phyloP scores from a whole-genome alignment of 2,888 invertebrate species.

The Julus scanicus region DNA sequence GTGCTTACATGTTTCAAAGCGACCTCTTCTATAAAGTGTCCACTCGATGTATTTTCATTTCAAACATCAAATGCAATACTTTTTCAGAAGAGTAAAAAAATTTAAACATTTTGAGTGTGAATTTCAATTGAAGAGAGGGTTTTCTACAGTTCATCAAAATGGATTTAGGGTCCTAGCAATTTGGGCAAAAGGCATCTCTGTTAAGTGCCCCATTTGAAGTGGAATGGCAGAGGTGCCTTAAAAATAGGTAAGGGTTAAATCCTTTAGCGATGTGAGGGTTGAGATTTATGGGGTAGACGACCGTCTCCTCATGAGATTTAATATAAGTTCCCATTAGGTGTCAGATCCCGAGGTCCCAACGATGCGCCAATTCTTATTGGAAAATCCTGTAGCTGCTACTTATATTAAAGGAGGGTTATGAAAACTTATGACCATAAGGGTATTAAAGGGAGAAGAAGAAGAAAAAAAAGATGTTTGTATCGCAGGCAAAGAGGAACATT shows the following conservation, averaged over 20 bases:
- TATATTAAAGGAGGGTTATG: slow-evolving; percentile 49
- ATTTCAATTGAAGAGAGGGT: slow-evolving; percentile 15
- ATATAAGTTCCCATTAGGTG: slow-evolving; percentile 52
- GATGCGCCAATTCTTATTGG: slow-evolving; percentile 44
- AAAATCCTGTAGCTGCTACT: slow-evolving; percentile 45
- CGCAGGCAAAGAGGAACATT: not conserved
- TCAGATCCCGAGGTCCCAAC: slow-evolving; percentile 45
- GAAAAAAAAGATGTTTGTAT: slow-evolving; percentile 23
- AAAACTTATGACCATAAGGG: slow-evolving; percentile 52
- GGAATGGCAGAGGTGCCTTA: slow-evolving; percentile 34
- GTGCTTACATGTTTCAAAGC: too few species aligned
- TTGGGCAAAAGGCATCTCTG: not conserved
- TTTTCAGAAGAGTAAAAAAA: not conserved
- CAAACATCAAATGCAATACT: too few species aligned
- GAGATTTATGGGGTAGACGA: slow-evolving; percentile 37
- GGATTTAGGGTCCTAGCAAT: slow-evolving; percentile 31
- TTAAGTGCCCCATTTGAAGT: not conserved
- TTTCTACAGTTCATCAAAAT: slow-evolving; percentile 3
- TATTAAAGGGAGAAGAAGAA: slow-evolving; percentile 24
- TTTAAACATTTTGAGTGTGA: not conserved
- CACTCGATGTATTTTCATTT: too few species aligned
- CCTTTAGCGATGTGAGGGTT: not conserved
- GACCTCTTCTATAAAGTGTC: too few species aligned
- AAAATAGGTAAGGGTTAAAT: slow-evolving; percentile 49
- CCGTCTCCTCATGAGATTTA: slow-evolving; percentile 50